These are phyloP conservation scores for Hassar affinis DNA, from an alignment of 2,113 vertebrate species.

Conservation along the genomic window DNA sequence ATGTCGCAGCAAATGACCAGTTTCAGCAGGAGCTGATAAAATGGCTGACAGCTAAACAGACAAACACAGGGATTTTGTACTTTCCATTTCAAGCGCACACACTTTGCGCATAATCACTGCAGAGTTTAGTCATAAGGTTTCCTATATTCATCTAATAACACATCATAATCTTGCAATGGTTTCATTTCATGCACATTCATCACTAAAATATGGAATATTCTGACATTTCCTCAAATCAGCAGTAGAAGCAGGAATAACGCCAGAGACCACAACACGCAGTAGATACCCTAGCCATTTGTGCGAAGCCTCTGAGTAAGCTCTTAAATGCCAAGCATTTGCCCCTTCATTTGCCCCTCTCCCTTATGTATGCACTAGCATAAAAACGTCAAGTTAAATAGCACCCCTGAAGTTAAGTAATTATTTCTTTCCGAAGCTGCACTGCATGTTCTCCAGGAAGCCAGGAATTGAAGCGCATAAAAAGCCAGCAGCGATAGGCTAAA, in stretches of 20 bases:
- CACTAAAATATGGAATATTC: slow-evolving; percentile 13
- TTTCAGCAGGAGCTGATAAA: slow-evolving; percentile 46
- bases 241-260: slow-evolving; percentile 17
- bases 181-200: slow-evolving; percentile 14
- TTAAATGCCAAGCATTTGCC: slow-evolving; percentile 33
- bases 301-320: slow-evolving; percentile 18
- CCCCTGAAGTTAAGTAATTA: slow-evolving; percentile 49
- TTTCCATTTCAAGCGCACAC: not conserved
- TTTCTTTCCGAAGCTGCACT: slow-evolving; percentile 27
- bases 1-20: slow-evolving; percentile 50
- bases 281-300: slow-evolving; percentile 27
- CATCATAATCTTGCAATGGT: slow-evolving; percentile 14
- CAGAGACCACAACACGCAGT: slow-evolving; percentile 18
- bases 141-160: not conserved
- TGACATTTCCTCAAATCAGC: slow-evolving; percentile 36
- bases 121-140: not conserved
- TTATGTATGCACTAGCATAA: slow-evolving; percentile 37
- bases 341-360: slow-evolving; percentile 30
- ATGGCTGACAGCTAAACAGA: slow-evolving; percentile 30
- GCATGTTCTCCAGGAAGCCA: slow-evolving; percentile 39
- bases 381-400: slow-evolving; percentile 45
- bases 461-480: slow-evolving; percentile 46
- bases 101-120: not conserved
- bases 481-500: slow-evolving; percentile 45
- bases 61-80: not conserved